A percentile compares a stretch with the other conserved stretches of the same genome.
Conservation (phyloP, 1,140 invertebrate genomes). For the Rhagoletis pomonella region DNA sequence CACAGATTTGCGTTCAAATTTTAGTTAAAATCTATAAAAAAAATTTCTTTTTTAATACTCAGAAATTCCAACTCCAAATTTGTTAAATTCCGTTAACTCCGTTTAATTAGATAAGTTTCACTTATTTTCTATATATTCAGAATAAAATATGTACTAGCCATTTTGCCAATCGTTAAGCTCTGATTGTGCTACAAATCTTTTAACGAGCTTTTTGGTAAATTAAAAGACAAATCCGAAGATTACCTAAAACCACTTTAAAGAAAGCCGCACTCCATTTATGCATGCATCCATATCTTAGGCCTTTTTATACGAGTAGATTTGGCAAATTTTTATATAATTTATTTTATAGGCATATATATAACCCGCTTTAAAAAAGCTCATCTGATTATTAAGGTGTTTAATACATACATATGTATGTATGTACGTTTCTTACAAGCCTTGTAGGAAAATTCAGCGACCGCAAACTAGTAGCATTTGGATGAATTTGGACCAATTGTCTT, state of each 20-base stretch:
- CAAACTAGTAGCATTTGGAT: neutral
- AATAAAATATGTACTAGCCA: neutral
- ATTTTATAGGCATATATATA: neutral
- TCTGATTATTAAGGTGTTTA: neutral
- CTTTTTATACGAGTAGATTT: conserved; percentile 6
- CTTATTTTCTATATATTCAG: neutral
- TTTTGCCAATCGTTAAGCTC: neutral
- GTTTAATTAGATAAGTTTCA: neutral
- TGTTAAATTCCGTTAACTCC: too few relatives aligned
- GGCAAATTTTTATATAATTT: neutral
- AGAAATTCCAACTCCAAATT: too few relatives aligned
- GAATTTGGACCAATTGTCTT: too few relatives aligned
- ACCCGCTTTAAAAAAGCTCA: neutral
- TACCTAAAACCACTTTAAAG: neutral
- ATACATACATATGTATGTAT: neutral
- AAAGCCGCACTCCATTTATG: conserved; percentile 3
- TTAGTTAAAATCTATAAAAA: too few relatives aligned
- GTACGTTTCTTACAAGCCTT: neutral
- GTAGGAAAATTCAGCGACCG: neutral
- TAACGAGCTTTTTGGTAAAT: conserved; percentile 3
- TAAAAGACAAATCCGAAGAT: neutral
- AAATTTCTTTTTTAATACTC: too few relatives aligned
- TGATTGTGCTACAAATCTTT: neutral
- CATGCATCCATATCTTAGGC: neutral
- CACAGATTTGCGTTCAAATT: too few relatives aligned